These are phyloP conservation scores for rat (Rattus norvegicus) DNA, from an alignment of 2,113 vertebrate species.

Conservation along the genomic window GRCr8 NC_086030.1:18182501-18183000, in stretches of 20 bases:
- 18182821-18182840: neutral
- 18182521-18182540: neutral
- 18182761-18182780: neutral
- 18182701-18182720: neutral
- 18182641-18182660: neutral
- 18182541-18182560: neutral
- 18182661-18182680: rapidly evolving
- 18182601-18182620: neutral
- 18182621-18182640: no score
- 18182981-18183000: neutral
- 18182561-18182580: neutral
- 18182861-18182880: rapidly evolving
- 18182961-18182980: neutral
- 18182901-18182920: neutral
- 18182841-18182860: neutral
- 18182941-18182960: neutral
- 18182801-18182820: neutral
- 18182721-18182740: neutral
- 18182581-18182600: neutral
- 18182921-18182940: neutral
- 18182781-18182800: neutral
- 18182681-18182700: neutral
- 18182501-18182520: neutral
- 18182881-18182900: neutral
- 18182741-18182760: neutral